Base-by-base conservation (phyloP, 1,140 invertebrate genomes). In the Drosophila gunungcola region DNA sequence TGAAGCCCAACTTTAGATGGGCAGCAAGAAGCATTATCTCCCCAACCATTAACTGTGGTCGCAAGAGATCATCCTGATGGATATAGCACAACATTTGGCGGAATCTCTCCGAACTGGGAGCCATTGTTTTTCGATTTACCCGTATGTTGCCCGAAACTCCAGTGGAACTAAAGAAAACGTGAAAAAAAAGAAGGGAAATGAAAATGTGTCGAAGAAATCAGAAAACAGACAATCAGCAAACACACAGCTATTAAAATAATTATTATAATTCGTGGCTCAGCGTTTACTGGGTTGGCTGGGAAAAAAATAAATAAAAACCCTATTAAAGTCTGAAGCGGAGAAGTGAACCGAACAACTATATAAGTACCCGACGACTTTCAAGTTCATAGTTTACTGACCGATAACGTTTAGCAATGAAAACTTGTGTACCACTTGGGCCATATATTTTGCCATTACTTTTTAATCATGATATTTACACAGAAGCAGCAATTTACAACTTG, bases 1-100 rank as follows among this genome's bases (percentile, higher is more conserved):
- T 94, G 49, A 92, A 93, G 32, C 95, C 95, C n/a, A 98, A 93
- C 92, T 98, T 98, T 1, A 98, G 93, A 79, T 97, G 95, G 5
- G 97, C 97, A 1, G 97, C 96, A 53, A 97, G 93, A 78, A 95
- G 94, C 96, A 98, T 97, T 3, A 96, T 94, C 93, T 98, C 97
- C 42, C 94, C 94, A 2, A 98, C 97, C 0, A 96, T 96, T 2
- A 98, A 93, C 60, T 95, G 94, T 0, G 96, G 95, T 74, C 97
- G 95, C 25, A 97, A 93, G 46, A 97, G 92, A 85, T 98, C 97
- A 70, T 98, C 96, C 92, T 98, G 98, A 94, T 97, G 97, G 79
- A 98, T 98, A 93, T 98, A 98, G 83, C 96, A 96, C 4, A 96
- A 97, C 49, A 97, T 94, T 92, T 97, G 97, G 77, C 95, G 94